These are phyloP conservation scores for Aphaenogaster rudis DNA, from an alignment of 1,140 invertebrate species.

Conservation along the genomic window DNA sequence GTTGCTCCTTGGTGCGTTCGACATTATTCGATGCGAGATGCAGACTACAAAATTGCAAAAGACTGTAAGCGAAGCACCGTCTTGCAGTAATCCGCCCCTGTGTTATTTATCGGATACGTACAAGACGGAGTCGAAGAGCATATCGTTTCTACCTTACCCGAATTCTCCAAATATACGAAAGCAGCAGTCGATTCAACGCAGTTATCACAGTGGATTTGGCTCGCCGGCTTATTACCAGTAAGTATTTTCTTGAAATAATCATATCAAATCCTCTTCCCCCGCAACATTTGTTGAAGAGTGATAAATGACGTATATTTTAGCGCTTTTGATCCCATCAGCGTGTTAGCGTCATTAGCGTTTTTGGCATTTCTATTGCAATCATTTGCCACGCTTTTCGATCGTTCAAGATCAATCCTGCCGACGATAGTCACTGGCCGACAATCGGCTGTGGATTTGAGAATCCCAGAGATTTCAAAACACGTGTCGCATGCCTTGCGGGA, in stretches of 20 bases:
- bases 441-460: slow-evolving; percentile 57
- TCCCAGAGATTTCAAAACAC: slow-evolving; percentile 73
- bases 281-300: not conserved
- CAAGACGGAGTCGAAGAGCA: not conserved
- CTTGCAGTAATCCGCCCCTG: slow-evolving; percentile 68
- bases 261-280: not conserved
- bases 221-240: slow-evolving; percentile 80
- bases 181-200: slow-evolving; percentile 73
- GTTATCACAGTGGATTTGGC: slow-evolving; percentile 78
- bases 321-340: slow-evolving; percentile 84
- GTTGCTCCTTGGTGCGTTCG: slow-evolving; percentile 24
- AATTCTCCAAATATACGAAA: slow-evolving; percentile 20
- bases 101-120: slow-evolving; percentile 69
- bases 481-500: slow-evolving; percentile 80
- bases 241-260: slow-evolving; percentile 64
- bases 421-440: slow-evolving; percentile 80
- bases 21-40: slow-evolving; percentile 37
- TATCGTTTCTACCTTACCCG: not conserved
- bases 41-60: not conserved
- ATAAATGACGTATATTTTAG: slow-evolving; percentile 67
- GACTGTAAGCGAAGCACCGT: not conserved
- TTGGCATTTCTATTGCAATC: slow-evolving; percentile 85
- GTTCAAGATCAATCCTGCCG: slow-evolving; percentile 82
- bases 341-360: slow-evolving; percentile 85
- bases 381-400: slow-evolving; percentile 84